phyloP scores from a whole-genome alignment of 2,797 vertebrate genomes.

The Brachyrhaphis roseni region DNA sequence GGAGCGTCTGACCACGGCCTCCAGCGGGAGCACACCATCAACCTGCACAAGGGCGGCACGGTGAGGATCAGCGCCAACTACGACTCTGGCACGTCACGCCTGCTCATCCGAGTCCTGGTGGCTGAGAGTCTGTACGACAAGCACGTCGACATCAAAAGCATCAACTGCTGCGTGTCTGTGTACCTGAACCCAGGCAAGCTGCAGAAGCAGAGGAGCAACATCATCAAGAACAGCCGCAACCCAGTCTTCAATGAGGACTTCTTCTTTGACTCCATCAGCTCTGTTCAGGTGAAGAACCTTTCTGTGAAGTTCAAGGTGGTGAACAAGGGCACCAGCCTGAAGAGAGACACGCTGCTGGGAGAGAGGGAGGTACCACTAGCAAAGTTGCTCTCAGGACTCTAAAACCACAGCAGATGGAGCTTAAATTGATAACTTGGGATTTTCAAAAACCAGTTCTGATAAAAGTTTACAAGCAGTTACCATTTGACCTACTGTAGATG shows the following conservation, averaged over 20 bases:
- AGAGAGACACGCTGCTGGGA: slow-evolving; percentile 92
- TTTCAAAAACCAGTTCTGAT: background rate
- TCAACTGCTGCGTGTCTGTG: slow-evolving; percentile 95
- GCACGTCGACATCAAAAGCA: slow-evolving; percentile 86
- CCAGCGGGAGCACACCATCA: slow-evolving; percentile 81
- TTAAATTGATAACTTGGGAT: background rate
- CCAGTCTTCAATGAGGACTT: slow-evolving; percentile 98
- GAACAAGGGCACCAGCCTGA: slow-evolving; percentile 97
- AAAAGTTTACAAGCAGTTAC: background rate
- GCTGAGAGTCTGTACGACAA: slow-evolving; percentile 92
- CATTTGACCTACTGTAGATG: background rate
- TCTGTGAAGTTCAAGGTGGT: slow-evolving; percentile 95
- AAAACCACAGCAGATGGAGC: slow-evolving; percentile 35
- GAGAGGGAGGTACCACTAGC: slow-evolving; percentile 90
- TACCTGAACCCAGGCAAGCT: slow-evolving; percentile 95
- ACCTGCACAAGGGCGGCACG: slow-evolving; percentile 87
- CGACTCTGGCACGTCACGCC: slow-evolving; percentile 85
- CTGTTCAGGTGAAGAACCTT: slow-evolving; percentile 86
- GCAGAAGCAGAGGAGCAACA: slow-evolving; percentile 97
- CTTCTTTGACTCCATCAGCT: slow-evolving; percentile 92
- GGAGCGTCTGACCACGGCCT: slow-evolving; percentile 60
- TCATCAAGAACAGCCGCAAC: slow-evolving; percentile 97
- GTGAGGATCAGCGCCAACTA: slow-evolving; percentile 89
- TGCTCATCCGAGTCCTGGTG: slow-evolving; percentile 87
- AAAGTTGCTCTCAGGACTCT: slow-evolving; percentile 85